Percentiles rank a stretch among this genome's conserved stretches.
Evolutionary conservation across 2,113 vertebrate genomes (phyloP).

Genomic region (Balaenoptera acutorostrata): DNA sequence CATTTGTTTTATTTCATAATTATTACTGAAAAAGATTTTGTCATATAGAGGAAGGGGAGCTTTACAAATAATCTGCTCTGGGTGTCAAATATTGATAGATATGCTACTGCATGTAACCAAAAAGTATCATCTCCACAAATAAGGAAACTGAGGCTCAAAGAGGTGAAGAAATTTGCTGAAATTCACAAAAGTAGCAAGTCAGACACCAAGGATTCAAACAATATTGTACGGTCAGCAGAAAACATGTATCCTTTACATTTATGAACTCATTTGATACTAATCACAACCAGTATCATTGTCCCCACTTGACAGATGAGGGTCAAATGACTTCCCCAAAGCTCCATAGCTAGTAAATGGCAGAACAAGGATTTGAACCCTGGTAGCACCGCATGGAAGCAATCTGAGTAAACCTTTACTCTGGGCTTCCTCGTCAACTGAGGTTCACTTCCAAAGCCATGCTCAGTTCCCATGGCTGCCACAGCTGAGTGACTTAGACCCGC

Average conservation of each 20-base stretch:
- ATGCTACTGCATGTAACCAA: not conserved
- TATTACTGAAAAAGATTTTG: not conserved
- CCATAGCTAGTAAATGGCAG: not conserved
- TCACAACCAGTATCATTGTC: not conserved
- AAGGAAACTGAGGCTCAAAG: not conserved
- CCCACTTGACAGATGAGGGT: not conserved
- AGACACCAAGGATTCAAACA: not conserved
- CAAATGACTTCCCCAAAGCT: not conserved
- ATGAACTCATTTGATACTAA: not conserved
- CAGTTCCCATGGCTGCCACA: not conserved
- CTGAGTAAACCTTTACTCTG: not conserved
- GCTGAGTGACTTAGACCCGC: not conserved
- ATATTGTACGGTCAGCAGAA: not conserved
- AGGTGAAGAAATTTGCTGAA: not conserved
- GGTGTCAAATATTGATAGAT: not conserved
- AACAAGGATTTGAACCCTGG: not conserved
- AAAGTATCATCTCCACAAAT: not conserved
- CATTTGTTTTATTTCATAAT: conserved; percentile 3
- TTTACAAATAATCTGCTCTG: not conserved
- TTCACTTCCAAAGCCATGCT: not conserved
- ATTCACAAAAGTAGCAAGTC: not conserved
- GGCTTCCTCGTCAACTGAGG: not conserved
- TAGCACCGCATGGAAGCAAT: not conserved
- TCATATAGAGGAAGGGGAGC: not conserved
- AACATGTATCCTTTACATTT: not conserved